Percentiles rank a stretch among this genome's conserved stretches.
Evolutionary conservation across 1,140 invertebrate species (phyloP).

Genomic region (Hydropsyche tenuis): DNA sequence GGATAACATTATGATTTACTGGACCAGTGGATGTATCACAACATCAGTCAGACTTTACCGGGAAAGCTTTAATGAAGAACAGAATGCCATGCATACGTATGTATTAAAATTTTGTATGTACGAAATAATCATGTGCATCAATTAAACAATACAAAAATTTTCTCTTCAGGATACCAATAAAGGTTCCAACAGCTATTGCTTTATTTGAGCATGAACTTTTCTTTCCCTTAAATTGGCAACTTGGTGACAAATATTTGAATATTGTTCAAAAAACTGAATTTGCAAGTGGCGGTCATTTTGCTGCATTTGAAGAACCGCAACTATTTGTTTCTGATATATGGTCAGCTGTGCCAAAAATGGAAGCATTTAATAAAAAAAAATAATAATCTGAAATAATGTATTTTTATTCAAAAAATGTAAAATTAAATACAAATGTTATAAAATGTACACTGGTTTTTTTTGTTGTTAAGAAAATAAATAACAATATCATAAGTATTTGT

Average conservation of each 20-base stretch:
- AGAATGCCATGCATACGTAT: constrained; percentile 52
- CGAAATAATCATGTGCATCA: too few species aligned
- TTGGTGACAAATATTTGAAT: constrained; percentile 63
- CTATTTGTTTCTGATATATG: constrained; percentile 66
- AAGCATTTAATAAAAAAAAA: too few species aligned
- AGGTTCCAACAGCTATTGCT: constrained; percentile 66
- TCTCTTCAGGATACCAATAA: constrained; percentile 54
- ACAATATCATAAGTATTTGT: too few species aligned
- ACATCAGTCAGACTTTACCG: constrained; percentile 79
- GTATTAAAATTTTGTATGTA: constrained; percentile 10
- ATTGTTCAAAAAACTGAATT: constrained; percentile 65
- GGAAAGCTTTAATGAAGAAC: constrained; percentile 64
- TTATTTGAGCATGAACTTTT: constrained; percentile 65
- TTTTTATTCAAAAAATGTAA: too few species aligned
- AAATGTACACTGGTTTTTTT: too few species aligned
- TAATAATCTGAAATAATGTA: too few species aligned
- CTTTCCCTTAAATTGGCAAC: constrained; percentile 59
- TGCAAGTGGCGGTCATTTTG: constrained; percentile 76
- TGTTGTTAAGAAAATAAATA: too few species aligned
- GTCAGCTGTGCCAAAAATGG: constrained; percentile 16
- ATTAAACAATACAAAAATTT: too few species aligned
- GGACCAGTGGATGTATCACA: constrained; percentile 77
- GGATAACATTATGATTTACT: constrained; percentile 91
- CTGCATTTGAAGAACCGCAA: constrained; percentile 75
- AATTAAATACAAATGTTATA: too few species aligned